phyloP scores from a whole-genome alignment of 1,140 invertebrate species.

The Drosophila ercepeae region DNA sequence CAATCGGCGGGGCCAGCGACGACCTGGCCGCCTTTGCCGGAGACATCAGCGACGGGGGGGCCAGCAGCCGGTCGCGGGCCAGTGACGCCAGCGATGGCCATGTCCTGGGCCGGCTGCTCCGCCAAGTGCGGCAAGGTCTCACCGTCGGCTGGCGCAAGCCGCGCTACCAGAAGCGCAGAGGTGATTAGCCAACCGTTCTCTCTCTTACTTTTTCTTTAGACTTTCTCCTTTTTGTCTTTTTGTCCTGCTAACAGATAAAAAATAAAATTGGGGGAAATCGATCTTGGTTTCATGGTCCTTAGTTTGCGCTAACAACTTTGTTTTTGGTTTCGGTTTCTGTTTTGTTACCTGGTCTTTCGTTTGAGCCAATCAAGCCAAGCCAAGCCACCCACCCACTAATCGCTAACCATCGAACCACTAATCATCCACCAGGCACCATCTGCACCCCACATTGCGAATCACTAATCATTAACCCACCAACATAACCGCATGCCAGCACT shows the following conservation, averaged over 20 bases:
- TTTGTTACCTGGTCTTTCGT: slow-evolving; percentile 28
- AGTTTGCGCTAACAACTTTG: slow-evolving; percentile 52
- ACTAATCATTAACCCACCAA: slow-evolving; percentile 35
- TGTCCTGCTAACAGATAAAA: slow-evolving; percentile 33
- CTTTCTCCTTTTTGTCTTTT: slow-evolving; percentile 48
- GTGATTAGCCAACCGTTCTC: slow-evolving; percentile 66
- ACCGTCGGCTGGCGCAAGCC: slow-evolving; percentile 81
- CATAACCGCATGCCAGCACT: slow-evolving; percentile 51
- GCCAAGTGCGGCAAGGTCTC: slow-evolving; percentile 70
- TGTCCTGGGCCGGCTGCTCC: slow-evolving; percentile 69
- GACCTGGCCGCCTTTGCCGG: slow-evolving; percentile 62
- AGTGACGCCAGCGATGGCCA: slow-evolving; percentile 66
- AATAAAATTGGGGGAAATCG: slow-evolving; percentile 4
- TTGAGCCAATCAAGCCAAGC: slow-evolving; percentile 35
- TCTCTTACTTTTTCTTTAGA: slow-evolving; percentile 40
- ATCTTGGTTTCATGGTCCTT: slow-evolving; percentile 36
- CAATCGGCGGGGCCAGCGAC: slow-evolving; percentile 49
- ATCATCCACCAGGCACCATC: slow-evolving; percentile 61
- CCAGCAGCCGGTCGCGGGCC: slow-evolving; percentile 62
- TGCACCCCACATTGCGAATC: slow-evolving; percentile 54
- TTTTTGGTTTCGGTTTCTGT: slow-evolving; percentile 45
- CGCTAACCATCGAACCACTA: slow-evolving; percentile 61
- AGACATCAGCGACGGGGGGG: slow-evolving; percentile 72
- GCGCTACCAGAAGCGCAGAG: slow-evolving; percentile 81
- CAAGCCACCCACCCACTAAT: slow-evolving; percentile 44